Percentiles rank a stretch among this genome's conserved stretches.
These are phyloP conservation scores for Coreoperca whiteheadi DNA, from an alignment of 2,113 vertebrate species.

Conservation along the genomic window DNA sequence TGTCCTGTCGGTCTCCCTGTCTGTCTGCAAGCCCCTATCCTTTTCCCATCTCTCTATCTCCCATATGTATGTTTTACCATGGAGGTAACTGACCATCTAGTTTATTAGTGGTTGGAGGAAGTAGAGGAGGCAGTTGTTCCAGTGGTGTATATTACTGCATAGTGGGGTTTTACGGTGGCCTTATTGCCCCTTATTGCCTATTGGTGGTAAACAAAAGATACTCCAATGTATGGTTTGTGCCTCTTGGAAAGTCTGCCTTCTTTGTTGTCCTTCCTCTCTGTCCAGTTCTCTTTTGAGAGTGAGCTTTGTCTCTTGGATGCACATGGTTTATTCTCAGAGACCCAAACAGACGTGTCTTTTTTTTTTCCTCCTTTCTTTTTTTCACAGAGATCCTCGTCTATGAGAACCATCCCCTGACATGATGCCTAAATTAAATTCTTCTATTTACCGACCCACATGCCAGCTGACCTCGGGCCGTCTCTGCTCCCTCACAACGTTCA, in stretches of 20 bases:
- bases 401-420: neutral
- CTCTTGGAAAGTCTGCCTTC: conserved; percentile 38
- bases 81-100: conserved; percentile 56
- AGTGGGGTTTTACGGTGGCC: conserved; percentile 63
- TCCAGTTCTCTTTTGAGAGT: conserved; percentile 13
- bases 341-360: conserved; percentile 1
- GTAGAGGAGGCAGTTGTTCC: conserved; percentile 51
- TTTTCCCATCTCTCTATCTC: conserved; percentile 36
- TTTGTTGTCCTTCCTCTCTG: conserved; percentile 54
- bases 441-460: neutral
- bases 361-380: no score
- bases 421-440: neutral
- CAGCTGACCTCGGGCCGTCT: neutral
- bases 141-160: conserved; percentile 43
- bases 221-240: conserved; percentile 50
- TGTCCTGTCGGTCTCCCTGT: conserved; percentile 29
- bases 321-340: neutral
- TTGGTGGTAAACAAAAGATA: conserved; percentile 70
- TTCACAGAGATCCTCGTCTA: neutral
- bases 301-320: neutral
- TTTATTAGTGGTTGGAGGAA: conserved; percentile 73
- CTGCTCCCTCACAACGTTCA: neutral
- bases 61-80: conserved; percentile 54
- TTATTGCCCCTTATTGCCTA: conserved; percentile 69
- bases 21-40: conserved; percentile 19